A percentile compares a stretch with the other conserved stretches of the same genome.
These are phyloP conservation scores for Andrena camellia DNA, from an alignment of 2,888 invertebrate species.

Conservation along the genomic window DNA sequence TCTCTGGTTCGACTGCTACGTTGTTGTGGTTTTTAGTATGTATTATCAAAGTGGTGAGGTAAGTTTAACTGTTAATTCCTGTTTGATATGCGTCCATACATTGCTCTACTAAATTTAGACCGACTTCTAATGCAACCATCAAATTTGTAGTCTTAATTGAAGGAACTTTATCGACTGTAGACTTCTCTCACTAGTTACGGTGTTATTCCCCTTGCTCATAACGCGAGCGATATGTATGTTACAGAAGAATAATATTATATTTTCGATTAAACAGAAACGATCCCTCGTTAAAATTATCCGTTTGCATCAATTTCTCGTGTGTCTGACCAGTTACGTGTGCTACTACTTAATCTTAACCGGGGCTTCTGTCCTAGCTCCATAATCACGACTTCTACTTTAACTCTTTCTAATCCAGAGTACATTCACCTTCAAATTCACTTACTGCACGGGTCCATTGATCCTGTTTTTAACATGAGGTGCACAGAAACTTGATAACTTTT, in stretches of 20 bases:
- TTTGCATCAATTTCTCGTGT: too few relatives aligned
- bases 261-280: too few relatives aligned
- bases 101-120: not conserved
- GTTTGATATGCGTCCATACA: not conserved
- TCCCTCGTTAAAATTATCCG: too few relatives aligned
- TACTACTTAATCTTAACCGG: constrained; percentile 8
- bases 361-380: too few relatives aligned
- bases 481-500: too few relatives aligned
- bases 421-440: too few relatives aligned
- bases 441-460: too few relatives aligned
- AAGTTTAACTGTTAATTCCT: not conserved
- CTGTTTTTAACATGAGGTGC: too few relatives aligned
- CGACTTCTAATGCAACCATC: not conserved
- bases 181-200: not conserved
- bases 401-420: too few relatives aligned
- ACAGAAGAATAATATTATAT: too few relatives aligned
- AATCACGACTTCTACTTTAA: too few relatives aligned
- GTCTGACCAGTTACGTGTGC: not conserved
- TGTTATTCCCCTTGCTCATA: not conserved
- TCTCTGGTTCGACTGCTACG: too few relatives aligned
- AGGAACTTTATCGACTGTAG: not conserved
- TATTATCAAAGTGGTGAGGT: not conserved
- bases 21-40: not conserved
- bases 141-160: not conserved
- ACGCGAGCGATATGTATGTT: not conserved